phyloP scores from a whole-genome alignment of 2,797 vertebrate species.

The Mormyrops boulengeri region DNA sequence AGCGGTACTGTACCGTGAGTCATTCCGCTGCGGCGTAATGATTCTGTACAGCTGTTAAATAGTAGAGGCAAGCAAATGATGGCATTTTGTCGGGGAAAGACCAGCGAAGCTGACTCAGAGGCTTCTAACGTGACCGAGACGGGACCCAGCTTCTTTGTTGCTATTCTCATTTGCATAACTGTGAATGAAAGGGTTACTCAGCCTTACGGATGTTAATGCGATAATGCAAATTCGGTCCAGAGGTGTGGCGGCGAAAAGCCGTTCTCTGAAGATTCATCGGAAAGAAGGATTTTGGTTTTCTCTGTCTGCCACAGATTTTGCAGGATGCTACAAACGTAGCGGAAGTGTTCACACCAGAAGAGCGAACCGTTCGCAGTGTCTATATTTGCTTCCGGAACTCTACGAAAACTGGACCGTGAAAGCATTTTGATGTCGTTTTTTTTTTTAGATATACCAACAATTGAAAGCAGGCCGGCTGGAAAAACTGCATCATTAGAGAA shows the following conservation, averaged over 20 bases:
- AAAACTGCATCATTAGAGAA: neutral
- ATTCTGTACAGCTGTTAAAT: neutral
- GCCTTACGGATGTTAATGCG: neutral
- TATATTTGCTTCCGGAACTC: neutral
- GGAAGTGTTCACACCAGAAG: neutral
- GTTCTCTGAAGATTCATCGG: neutral
- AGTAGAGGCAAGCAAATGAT: neutral
- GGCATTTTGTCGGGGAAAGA: neutral
- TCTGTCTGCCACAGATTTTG: neutral
- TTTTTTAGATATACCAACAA: neutral
- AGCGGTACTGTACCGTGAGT: neutral
- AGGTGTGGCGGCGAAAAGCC: neutral
- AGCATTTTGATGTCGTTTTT: neutral
- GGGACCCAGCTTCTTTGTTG: neutral
- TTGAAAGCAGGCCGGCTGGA: slow-evolving; percentile 15
- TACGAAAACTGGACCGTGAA: neutral
- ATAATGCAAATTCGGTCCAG: neutral
- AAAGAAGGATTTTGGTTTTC: neutral
- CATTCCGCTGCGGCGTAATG: neutral
- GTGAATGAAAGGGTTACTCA: neutral
- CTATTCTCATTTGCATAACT: neutral
- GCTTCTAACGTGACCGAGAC: neutral
- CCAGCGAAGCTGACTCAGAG: neutral
- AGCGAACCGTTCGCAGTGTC: neutral
- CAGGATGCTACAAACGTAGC: neutral